Evolutionary conservation across 2,113 vertebrate genomes (phyloP).

Genomic region (Caretta caretta): DNA sequence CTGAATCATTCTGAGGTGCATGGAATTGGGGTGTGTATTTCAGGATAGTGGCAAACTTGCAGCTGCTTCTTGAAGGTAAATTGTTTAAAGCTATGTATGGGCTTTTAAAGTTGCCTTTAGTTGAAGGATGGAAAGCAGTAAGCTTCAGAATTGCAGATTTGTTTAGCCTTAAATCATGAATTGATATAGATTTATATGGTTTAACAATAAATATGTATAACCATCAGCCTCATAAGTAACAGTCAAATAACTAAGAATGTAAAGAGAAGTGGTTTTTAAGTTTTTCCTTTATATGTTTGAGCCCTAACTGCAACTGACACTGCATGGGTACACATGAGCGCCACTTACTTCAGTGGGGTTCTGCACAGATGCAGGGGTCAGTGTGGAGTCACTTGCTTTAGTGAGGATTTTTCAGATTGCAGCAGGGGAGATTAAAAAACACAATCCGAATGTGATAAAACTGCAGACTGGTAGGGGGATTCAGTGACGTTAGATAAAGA

Average conservation of each 20-base stretch:
- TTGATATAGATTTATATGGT: too few relatives aligned
- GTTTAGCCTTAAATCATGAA: too few relatives aligned
- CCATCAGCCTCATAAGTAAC: not conserved
- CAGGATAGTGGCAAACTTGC: not conserved
- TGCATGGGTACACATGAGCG: fast-evolving
- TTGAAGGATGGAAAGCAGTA: not conserved
- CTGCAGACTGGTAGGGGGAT: not conserved
- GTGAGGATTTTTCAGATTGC: not conserved
- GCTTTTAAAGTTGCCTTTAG: not conserved
- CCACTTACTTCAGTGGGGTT: not conserved
- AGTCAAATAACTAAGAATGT: not conserved
- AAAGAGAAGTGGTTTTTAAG: not conserved
- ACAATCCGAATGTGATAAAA: not conserved
- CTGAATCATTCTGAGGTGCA: not conserved
- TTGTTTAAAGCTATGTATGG: not conserved
- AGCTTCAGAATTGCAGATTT: not conserved
- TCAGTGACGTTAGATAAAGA: not conserved
- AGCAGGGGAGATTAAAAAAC: not conserved
- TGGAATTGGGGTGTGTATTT: not conserved
- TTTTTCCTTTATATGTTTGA: not conserved
- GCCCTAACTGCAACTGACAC: not conserved
- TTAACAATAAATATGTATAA: too few relatives aligned
- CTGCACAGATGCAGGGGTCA: not conserved
- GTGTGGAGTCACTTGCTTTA: not conserved
- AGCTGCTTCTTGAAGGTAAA: not conserved